These are phyloP conservation scores for Hoplodrina ambigua DNA, from an alignment of 2,888 invertebrate species.

Conservation along the genomic window DNA sequence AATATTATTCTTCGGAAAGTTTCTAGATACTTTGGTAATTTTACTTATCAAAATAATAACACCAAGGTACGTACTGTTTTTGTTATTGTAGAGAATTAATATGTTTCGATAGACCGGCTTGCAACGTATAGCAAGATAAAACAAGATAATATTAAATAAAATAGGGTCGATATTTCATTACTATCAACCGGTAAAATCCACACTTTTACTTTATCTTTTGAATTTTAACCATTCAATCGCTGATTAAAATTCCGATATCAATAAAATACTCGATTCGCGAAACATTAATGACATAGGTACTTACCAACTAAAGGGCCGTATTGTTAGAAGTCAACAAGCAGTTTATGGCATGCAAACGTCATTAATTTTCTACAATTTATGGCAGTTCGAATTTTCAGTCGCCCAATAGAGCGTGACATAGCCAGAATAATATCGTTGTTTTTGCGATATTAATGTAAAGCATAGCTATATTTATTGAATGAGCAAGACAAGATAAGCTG, in stretches of 20 bases:
- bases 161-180: neutral
- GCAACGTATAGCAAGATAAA: conserved; percentile 9
- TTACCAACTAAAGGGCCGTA: conserved; percentile 9
- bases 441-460: conserved; percentile 34
- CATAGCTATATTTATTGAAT: conserved; percentile 22
- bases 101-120: conserved; percentile 8
- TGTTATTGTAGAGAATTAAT: conserved; percentile 29
- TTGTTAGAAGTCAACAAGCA: conserved; percentile 34
- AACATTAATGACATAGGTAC: conserved; percentile 36
- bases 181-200: conserved; percentile 2
- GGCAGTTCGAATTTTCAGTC: conserved; percentile 15
- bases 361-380: conserved; percentile 51
- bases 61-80: conserved; percentile 15
- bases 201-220: neutral
- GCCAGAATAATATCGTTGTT: conserved; percentile 18
- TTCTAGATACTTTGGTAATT: conserved; percentile 10
- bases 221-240: neutral
- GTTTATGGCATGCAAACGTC: conserved; percentile 45
- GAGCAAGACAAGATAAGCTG: neutral
- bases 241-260: neutral
- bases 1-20: conserved; percentile 29
- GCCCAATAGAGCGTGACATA: conserved; percentile 18
- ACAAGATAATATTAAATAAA: conserved; percentile 18
- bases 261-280: neutral
- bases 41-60: conserved; percentile 27